These are phyloP conservation scores for Thereva nobilitata DNA, from an alignment of 2,888 invertebrate genomes.

Conservation along the genomic window DNA sequence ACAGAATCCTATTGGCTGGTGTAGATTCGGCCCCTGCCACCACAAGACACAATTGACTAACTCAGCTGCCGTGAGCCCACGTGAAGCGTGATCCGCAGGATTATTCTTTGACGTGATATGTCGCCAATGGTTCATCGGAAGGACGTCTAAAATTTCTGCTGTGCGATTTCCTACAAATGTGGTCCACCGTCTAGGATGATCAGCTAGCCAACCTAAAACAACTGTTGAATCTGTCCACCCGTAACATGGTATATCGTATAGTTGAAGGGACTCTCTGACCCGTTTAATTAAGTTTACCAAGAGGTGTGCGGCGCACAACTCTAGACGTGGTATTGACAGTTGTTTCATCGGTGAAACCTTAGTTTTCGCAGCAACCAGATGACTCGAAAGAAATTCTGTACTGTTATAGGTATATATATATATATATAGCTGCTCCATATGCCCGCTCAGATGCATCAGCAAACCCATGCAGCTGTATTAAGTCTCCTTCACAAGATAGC, in stretches of 20 bases:
- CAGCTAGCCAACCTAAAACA: conserved; percentile 42
- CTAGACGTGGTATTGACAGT: too few species aligned
- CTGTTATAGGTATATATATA: too few species aligned
- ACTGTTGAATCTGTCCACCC: conserved; percentile 38
- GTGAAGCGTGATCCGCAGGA: conserved; percentile 25
- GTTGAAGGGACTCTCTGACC: not conserved
- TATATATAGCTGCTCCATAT: conserved; percentile 20
- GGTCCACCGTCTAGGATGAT: conserved; percentile 41
- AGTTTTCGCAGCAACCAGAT: too few species aligned
- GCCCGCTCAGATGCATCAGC: conserved; percentile 29
- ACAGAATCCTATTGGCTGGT: not conserved
- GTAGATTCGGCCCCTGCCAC: not conserved
- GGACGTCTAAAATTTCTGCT: conserved; percentile 36
- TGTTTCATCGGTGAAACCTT: conserved; percentile 37
- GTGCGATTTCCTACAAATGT: conserved; percentile 44
- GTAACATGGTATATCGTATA: not conserved
- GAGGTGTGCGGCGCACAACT: conserved; percentile 32
- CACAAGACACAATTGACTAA: not conserved
- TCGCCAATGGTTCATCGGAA: conserved; percentile 30
- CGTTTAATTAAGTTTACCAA: not conserved
- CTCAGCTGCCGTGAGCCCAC: not conserved
- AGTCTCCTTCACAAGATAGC: too few species aligned
- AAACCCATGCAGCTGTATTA: conserved; percentile 32
- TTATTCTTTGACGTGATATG: conserved; percentile 41
- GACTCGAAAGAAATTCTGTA: conserved; percentile 3